Evolutionary conservation across 2,888 invertebrate species (phyloP), one percentile per base, ranked within the genome.

Genomic region (Drosophila fungiperda): DNA sequence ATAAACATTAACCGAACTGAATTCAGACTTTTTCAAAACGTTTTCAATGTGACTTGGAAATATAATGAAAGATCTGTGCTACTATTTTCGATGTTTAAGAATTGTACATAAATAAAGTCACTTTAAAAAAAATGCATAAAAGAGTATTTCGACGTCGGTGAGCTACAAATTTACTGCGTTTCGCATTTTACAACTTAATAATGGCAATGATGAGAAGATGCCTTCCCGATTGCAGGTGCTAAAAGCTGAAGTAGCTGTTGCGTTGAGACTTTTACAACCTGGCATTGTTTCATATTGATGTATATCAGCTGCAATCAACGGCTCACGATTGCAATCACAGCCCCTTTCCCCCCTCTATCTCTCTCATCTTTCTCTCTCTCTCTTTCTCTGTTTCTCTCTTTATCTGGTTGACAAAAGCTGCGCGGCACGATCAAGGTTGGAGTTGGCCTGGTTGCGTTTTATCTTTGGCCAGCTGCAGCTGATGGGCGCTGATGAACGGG

Each of bases 301-400:
- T 76, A 77, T 67, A 81, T 74, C 84, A 83, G 67, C 65, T 75
- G 87, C 84, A 88, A 87, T 86, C 87, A 89, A 68, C 75, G 68
- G 75, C 78, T 75, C 50, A 71, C 76, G 83, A 84, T 88, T 78
- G 82, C 84, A 61, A 78, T 82, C 82, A 49, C n/a, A 35, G 50
- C 48, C 33, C 32, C 49, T 35, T 26, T 17, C 40, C 40, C 35
- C 42, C 11, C 52, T 42, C 17, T 35, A 32, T 33, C 57, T 38
- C 36, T 23, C 36, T 33, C 38, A n/a, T 33, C n/a, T 40, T 38
- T 26, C 15, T n/a, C 15, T 11, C n/a, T 23, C 11, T 12, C 15
- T 7, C 35, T 11, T 11, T 4, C 9, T 29, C 7, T 23, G 23
- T 12, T 12, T 49, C 50, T 20, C 35, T 33, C 33, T 40, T 7